phyloP scores from a whole-genome alignment of 2,888 invertebrate genomes.

The Pristionchus maxplancki region DNA sequence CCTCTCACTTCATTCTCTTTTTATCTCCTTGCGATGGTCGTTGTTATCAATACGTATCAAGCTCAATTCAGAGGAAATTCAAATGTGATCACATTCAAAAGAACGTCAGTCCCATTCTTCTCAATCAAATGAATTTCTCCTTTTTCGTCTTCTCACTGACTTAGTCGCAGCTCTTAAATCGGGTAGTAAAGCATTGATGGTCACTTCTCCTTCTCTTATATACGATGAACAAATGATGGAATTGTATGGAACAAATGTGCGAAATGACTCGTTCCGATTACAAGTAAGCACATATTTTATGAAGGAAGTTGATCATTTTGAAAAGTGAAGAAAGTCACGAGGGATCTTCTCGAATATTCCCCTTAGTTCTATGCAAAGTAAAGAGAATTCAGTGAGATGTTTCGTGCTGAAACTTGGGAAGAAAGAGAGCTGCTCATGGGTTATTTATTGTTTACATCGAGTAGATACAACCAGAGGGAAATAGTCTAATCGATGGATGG shows the following conservation, averaged over 20 bases:
- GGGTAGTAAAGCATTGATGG: slow-evolving; percentile 38
- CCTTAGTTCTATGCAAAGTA: neutral
- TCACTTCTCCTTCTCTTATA: slow-evolving; percentile 46
- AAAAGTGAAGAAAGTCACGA: neutral
- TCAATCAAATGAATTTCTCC: neutral
- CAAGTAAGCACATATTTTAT: neutral
- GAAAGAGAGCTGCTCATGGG: neutral
- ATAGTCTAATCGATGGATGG: neutral
- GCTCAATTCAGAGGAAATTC: slow-evolving; percentile 50
- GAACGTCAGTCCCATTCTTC: neutral
- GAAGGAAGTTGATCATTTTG: neutral
- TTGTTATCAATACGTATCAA: slow-evolving; percentile 32
- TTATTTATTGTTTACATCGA: slow-evolving; percentile 1
- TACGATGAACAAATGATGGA: slow-evolving; percentile 52
- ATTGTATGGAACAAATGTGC: slow-evolving; percentile 46
- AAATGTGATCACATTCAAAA: slow-evolving; percentile 42
- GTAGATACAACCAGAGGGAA: neutral
- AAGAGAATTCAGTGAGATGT: slow-evolving; percentile 19
- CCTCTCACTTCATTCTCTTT: slow-evolving; percentile 27
- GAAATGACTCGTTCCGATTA: slow-evolving; percentile 44
- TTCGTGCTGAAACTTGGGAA: neutral
- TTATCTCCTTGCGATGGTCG: slow-evolving; percentile 15
- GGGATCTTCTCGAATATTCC: neutral
- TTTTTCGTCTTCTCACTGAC: slow-evolving; percentile 9
- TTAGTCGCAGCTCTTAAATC: neutral